Percentiles rank a stretch among this genome's conserved stretches.
phyloP scores from a whole-genome alignment of 1,140 invertebrate species.

The Drosophila baimaii region DNA sequence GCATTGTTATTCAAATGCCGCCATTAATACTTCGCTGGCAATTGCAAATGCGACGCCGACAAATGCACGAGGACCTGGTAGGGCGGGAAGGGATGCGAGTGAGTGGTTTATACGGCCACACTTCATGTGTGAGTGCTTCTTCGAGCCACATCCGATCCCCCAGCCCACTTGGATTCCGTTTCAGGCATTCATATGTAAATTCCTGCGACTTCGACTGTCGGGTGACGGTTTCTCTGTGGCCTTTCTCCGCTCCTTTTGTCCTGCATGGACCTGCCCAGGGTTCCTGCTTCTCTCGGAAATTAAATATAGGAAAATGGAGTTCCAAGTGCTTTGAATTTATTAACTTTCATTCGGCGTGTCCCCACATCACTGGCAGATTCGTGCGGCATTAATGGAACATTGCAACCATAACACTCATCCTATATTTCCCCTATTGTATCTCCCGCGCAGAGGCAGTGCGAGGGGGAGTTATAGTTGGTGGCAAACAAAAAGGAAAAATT shows the following conservation, averaged over 20 bases:
- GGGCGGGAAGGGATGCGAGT: background rate
- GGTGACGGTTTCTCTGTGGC: constrained; percentile 29
- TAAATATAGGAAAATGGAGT: constrained; percentile 69
- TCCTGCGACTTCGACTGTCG: constrained; percentile 29
- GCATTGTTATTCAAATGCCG: constrained; percentile 82
- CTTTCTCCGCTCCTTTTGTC: constrained; percentile 35
- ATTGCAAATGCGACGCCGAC: constrained; percentile 56
- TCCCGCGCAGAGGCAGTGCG: constrained; percentile 2
- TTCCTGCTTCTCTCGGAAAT: constrained; percentile 44
- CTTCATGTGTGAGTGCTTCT: constrained; percentile 32
- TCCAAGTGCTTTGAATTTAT: constrained; percentile 76
- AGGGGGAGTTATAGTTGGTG: constrained; percentile 35
- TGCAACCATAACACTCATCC: constrained; percentile 19
- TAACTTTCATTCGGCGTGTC: constrained; percentile 39
- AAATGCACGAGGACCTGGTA: constrained; percentile 8
- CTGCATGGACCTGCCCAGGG: constrained; percentile 1
- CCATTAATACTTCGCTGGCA: constrained; percentile 79
- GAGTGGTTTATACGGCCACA: constrained; percentile 20
- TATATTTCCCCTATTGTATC: constrained; percentile 17
- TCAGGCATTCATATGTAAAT: constrained; percentile 55
- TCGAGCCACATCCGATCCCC: constrained; percentile 12
- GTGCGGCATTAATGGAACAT: constrained; percentile 35
- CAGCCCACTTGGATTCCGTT: background rate
- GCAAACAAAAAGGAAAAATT: constrained; percentile 28
- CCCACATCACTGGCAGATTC: background rate